Base-by-base conservation (phyloP, 2,113 vertebrate genomes). In the Channa argus region DNA sequence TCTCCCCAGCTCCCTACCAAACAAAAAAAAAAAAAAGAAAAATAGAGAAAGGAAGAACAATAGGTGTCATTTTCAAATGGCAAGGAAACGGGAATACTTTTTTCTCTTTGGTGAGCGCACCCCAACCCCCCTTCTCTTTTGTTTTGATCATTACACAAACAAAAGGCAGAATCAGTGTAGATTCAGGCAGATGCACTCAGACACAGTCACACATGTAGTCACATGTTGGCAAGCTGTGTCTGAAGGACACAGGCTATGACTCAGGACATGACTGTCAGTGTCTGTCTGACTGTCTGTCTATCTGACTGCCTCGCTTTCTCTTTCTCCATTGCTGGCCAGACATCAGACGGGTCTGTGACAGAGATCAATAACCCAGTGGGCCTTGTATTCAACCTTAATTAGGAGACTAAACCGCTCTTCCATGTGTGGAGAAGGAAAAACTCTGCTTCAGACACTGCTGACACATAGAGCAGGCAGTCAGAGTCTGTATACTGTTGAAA, bases 351-450 rank as follows among this genome's bases (percentile, higher is more conserved):
- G 88, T 91, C 86, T 89, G 87, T 93, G 94, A 93, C 93, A 87
- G 80, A 88, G 93, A 94, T 94, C 94, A 93, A 95, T 95, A 94
- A 94, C 89, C 80, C 94, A 93, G 93, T 91, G 88, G 91, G 89
- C 91, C 93, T 91, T 94, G 92, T 91, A 88, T 92, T 93, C 91
- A 91, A 74, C 91, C 88, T 92, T 93, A 94, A 95, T 95, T 92
- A 93, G 91, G 89, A 91, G 89, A 90, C 87, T 92, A 91, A 94
- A 92, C 82, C 88, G 86, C 76, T 91, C 90, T 73, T 89, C 84
- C 88, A 77, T 91, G 88, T 91, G 87, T 83, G 84, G 71, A 85
- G 79, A 82, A 84, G 80, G 84, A 84, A 90, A 92, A 90, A 90
- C 82, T 90, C 88, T 74, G 68, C 76, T 86, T 58, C 85, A 67